A percentile compares a stretch with the other conserved stretches of the same genome.
phyloP scores from a whole-genome alignment of 2,797 vertebrate species.

The Amazona finschi region DNA sequence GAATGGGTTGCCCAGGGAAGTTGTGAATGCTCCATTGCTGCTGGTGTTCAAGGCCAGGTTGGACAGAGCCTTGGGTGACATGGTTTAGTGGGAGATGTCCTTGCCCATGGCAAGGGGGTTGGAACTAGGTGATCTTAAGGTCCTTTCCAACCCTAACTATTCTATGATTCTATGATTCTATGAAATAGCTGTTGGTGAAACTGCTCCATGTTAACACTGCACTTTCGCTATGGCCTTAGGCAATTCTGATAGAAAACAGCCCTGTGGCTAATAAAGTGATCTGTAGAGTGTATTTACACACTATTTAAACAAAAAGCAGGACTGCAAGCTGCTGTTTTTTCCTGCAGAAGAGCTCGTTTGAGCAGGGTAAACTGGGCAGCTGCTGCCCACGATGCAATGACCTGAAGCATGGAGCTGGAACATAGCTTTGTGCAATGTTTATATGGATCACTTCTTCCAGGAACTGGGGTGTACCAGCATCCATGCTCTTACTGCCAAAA shows the following conservation, averaged over 20 bases:
- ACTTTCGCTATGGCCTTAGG: neutral
- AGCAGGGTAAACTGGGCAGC: neutral
- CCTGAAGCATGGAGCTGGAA: accelerated
- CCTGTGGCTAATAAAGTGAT: neutral
- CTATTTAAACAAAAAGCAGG: neutral
- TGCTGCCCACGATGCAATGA: accelerated
- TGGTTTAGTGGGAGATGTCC: too few species aligned
- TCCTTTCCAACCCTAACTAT: too few species aligned
- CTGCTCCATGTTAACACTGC: accelerated
- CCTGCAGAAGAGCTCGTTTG: neutral
- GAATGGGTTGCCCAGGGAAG: too few species aligned
- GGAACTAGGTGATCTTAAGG: too few species aligned
- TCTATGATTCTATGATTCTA: too few species aligned
- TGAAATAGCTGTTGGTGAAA: neutral
- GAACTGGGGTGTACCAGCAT: neutral
- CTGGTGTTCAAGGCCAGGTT: too few species aligned
- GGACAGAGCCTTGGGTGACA: too few species aligned
- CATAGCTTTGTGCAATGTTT: neutral
- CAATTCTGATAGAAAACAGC: neutral
- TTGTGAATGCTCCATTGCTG: too few species aligned
- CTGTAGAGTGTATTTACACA: neutral
- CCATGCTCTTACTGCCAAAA: neutral
- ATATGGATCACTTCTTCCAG: neutral
- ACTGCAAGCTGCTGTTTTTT: neutral
- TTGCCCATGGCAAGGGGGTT: too few species aligned